Evolutionary conservation across 2,797 vertebrate species (phyloP).

Genomic region (Hydrocynus forskahlii): DNA sequence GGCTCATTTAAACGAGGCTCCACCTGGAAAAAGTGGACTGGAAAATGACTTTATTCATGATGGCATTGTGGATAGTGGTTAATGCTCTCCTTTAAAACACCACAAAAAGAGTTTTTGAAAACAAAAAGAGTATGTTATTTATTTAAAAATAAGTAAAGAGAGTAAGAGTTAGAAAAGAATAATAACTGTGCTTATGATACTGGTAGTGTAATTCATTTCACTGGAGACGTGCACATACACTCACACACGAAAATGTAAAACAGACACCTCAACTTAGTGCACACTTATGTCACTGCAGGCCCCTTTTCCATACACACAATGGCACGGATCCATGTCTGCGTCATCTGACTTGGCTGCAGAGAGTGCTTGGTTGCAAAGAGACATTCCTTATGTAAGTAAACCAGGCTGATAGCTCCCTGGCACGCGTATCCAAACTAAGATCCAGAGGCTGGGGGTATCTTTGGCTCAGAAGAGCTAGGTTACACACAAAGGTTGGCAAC

Average conservation of each 20-base stretch:
- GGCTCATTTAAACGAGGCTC: not conserved
- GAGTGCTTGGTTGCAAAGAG: constrained; percentile 53
- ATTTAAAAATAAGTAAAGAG: constrained; percentile 10
- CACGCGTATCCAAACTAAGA: constrained; percentile 59
- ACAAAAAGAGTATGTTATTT: constrained; percentile 10
- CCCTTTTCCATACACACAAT: constrained; percentile 26
- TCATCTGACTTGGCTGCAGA: constrained; percentile 49
- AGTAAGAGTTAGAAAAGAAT: constrained; percentile 19
- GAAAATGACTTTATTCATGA: constrained; percentile 41
- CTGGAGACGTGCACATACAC: not conserved
- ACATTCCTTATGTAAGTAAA: constrained; percentile 69
- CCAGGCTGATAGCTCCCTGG: constrained; percentile 60
- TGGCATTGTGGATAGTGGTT: constrained; percentile 32
- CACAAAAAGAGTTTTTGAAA: constrained; percentile 3
- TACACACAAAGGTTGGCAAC: constrained; percentile 55
- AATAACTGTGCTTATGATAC: constrained; percentile 18
- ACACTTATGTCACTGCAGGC: constrained; percentile 12
- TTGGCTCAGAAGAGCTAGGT: constrained; percentile 52
- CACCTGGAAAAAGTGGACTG: constrained; percentile 41
- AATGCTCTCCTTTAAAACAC: constrained; percentile 25
- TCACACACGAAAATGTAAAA: constrained; percentile 7
- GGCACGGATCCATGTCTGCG: constrained; percentile 37
- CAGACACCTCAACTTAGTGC: constrained; percentile 11
- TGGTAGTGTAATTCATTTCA: constrained; percentile 32
- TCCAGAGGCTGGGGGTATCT: constrained; percentile 55